Percentiles rank a stretch among this genome's conserved stretches.
phyloP scores from a whole-genome alignment of 1,140 invertebrate genomes.

The Brachionus rubens region DNA sequence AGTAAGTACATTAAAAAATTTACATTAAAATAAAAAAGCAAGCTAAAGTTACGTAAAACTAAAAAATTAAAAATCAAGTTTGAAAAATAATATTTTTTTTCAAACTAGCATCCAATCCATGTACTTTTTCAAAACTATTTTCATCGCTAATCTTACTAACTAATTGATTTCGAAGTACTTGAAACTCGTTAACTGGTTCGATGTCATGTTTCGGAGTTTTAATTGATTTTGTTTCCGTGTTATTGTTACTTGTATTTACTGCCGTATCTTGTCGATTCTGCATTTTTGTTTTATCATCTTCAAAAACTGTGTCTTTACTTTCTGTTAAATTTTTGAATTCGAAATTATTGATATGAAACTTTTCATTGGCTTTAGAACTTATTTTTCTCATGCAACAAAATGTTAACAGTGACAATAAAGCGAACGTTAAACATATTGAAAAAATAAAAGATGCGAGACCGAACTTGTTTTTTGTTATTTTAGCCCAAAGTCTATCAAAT shows the following conservation, averaged over 20 bases:
- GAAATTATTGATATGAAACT: neutral
- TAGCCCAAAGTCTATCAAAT: constrained; percentile 3
- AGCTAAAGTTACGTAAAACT: too few relatives aligned
- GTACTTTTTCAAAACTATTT: neutral
- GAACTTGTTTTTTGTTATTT: constrained; percentile 1
- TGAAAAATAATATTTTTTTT: constrained; percentile 9
- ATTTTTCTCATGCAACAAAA: neutral
- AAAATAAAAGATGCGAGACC: neutral
- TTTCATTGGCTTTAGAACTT: neutral
- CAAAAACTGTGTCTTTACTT: neutral
- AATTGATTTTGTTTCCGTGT: too few relatives aligned
- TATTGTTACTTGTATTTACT: too few relatives aligned
- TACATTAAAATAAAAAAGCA: too few relatives aligned
- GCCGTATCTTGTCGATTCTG: too few relatives aligned
- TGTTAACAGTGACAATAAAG: neutral
- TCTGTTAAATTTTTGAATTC: constrained; percentile 7
- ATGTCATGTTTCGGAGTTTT: too few relatives aligned
- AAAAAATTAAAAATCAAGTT: neutral
- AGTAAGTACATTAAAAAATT: too few relatives aligned
- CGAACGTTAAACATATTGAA: neutral
- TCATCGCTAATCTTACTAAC: neutral
- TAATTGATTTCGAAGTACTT: constrained; percentile 8
- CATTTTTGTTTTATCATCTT: neutral
- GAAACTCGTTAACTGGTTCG: neutral
- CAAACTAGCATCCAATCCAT: neutral